Evolutionary conservation across 2,888 invertebrate species (phyloP), one percentile per base, ranked within the genome.

Genomic region (Macaria notata): DNA sequence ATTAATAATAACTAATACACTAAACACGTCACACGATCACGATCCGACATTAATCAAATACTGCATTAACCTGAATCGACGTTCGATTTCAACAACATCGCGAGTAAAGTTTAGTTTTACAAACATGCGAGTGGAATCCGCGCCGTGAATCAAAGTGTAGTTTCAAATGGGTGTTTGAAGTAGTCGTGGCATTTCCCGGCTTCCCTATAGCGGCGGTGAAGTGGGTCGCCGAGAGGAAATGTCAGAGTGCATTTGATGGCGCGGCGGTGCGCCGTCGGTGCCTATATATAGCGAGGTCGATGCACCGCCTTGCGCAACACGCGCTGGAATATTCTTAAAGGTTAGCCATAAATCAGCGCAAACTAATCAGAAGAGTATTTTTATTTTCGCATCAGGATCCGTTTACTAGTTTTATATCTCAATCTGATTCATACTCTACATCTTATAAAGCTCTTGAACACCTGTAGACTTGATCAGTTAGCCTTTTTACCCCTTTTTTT

Each of bases 201-300:
- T 57, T 45, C 53, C 29, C 19, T 58, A 56, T 56, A 53, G 49
- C 46, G 44, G 19, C 33, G 52, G 59, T 57, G 58, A 69, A 71
- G 66, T 72, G 65, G 75, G 70, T 76, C 75, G 72, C 71, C 75
- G 76, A 77, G 77, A 78, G 76, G 73, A 84, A 85, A 81, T 81
- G 79, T 79, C 76, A 74, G 83, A 84, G 84, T 88, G 86, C 84
- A 83, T 84, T 86, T 81, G 83, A 81, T 78, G 76, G 51, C 50
- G 73, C 73, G 74, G 71, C 62, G 76, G 82, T 43, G 49, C 81
- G 78, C 82, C 81, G 61, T 73, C 71, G 72, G 68, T 72, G 68
- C 73, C 72, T 78, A 83, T 41, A 81, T 84, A 80, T 88, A 84
- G 83, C 72, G 79, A 73, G 89, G 83, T 88, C 88, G 76, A 79